A percentile compares a stretch with the other conserved stretches of the same genome.
Conservation (phyloP, 2,888 invertebrate genomes). For the Creontiades dilutus region DNA sequence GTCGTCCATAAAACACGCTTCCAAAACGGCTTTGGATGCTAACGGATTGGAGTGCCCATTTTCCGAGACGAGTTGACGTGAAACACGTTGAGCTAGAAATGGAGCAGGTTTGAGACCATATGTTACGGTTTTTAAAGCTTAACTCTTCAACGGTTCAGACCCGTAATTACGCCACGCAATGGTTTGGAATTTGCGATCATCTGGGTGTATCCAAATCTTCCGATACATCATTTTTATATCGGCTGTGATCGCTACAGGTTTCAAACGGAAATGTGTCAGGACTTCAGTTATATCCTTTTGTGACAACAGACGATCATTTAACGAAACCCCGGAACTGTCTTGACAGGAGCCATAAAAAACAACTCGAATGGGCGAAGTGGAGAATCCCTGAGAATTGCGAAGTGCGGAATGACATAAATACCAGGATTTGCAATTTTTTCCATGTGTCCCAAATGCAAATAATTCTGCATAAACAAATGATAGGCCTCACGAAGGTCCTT, state of each 20-base stretch:
- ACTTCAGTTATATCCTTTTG: background rate
- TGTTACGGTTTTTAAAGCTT: no score
- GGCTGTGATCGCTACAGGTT: no score
- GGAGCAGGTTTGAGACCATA: background rate
- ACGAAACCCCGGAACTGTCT: no score
- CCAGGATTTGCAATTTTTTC: background rate
- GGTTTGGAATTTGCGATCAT: background rate
- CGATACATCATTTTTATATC: no score
- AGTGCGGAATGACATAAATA: conserved; percentile 34
- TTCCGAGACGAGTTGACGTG: background rate
- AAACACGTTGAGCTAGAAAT: background rate
- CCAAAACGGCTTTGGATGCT: background rate
- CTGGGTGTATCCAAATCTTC: background rate
- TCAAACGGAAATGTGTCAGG: background rate
- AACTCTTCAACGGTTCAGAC: background rate
- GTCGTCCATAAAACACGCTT: background rate
- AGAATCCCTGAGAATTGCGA: conserved; percentile 18
- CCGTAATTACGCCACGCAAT: background rate
- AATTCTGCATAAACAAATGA: background rate
- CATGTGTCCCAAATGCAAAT: conserved; percentile 17
- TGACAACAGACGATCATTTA: background rate
- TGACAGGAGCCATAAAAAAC: conserved; percentile 40
- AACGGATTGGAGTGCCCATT: background rate
- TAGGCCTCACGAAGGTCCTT: background rate
- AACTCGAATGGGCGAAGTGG: conserved; percentile 19